Conservation (phyloP, 2,113 vertebrate species). For the Antigone vipio region DNA sequence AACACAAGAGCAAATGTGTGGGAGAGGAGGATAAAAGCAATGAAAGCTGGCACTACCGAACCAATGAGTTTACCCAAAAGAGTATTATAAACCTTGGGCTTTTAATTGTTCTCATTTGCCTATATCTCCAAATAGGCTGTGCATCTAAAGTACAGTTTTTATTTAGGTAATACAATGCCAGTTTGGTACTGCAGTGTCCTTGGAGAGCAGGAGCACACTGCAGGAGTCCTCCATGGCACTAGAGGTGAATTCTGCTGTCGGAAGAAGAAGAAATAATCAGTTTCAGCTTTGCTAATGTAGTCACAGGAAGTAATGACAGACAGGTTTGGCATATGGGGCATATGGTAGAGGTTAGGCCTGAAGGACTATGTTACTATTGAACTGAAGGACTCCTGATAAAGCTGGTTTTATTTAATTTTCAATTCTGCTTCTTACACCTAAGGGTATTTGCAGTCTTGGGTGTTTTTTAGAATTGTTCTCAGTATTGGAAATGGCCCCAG, state of each 20-base stretch:
- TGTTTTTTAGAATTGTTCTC: not conserved
- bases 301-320: not conserved
- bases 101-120: not conserved
- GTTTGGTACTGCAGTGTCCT: not conserved
- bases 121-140: not conserved
- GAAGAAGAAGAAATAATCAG: not conserved
- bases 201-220: not conserved
- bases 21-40: constrained; percentile 25
- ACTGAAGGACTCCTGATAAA: not conserved
- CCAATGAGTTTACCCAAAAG: not conserved
- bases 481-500: not conserved
- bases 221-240: not conserved
- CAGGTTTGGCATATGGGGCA: not conserved
- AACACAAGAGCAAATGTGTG: constrained; percentile 41
- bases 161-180: not conserved
- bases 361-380: not conserved
- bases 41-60: not conserved
- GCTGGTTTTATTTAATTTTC: not conserved
- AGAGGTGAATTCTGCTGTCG: not conserved
- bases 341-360: not conserved
- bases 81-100: not conserved
- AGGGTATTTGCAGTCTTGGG: not conserved
- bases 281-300: not conserved
- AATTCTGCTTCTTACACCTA: not conserved
- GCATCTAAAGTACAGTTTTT: not conserved